These are phyloP conservation scores for Reinhardtius hippoglossoides DNA, from an alignment of 2,113 vertebrate genomes.

Conservation along the genomic window DNA sequence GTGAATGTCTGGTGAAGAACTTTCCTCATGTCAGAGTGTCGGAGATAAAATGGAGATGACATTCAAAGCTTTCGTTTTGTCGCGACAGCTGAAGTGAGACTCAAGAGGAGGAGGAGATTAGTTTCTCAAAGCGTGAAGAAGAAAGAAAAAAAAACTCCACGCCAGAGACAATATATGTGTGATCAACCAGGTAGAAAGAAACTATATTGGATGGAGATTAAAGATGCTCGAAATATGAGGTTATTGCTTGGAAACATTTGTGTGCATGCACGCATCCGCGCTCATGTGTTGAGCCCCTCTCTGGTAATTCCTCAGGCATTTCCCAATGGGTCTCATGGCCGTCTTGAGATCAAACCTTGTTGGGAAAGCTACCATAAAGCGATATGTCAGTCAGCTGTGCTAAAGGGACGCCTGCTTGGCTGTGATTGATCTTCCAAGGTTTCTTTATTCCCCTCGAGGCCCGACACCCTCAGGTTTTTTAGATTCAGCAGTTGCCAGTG, in stretches of 20 bases:
- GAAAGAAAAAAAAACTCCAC: conserved; percentile 12
- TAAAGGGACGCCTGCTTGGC: conserved; percentile 60
- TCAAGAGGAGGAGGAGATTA: conserved; percentile 63
- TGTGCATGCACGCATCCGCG: conserved; percentile 27
- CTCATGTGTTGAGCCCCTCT: conserved; percentile 32
- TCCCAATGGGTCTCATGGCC: conserved; percentile 60
- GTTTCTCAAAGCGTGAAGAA: conserved; percentile 44
- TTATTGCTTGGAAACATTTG: conserved; percentile 36
- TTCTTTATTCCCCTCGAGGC: conserved; percentile 73
- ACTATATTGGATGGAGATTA: conserved; percentile 66
- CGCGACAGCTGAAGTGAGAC: conserved; percentile 52
- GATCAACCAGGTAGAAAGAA: conserved; percentile 65
- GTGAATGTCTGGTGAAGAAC: conserved; percentile 30
- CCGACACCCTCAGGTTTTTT: conserved; percentile 45
- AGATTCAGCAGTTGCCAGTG: conserved; percentile 45
- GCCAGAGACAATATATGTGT: conserved; percentile 59
- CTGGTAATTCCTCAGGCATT: conserved; percentile 64
- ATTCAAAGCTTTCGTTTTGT: conserved; percentile 47
- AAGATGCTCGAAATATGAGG: conserved; percentile 60
- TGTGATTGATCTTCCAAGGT: conserved; percentile 68
- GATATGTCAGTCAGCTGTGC: conserved; percentile 68
- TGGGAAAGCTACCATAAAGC: conserved; percentile 63
- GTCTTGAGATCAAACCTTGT: conserved; percentile 66
- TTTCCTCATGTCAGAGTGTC: neutral
- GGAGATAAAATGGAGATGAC: conserved; percentile 57